Evolutionary conservation across 2,888 invertebrate genomes (phyloP).

Genomic region (Agrochola lychnidis): DNA sequence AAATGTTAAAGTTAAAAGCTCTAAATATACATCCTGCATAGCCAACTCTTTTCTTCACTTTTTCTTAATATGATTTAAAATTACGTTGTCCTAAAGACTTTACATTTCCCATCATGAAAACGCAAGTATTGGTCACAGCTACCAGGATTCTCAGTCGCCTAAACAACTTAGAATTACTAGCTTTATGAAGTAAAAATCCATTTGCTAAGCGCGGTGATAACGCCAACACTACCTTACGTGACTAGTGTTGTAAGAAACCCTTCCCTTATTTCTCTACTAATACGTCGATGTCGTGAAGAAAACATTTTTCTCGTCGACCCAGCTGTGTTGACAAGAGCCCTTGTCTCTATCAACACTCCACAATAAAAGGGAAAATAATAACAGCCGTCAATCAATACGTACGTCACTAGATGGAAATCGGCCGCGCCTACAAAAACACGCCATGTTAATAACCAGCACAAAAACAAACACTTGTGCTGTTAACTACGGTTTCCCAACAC

Average conservation of each 20-base stretch:
- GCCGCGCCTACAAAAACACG: conserved; percentile 38
- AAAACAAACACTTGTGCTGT: conserved; percentile 50
- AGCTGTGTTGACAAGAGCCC: neutral
- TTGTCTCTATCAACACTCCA: neutral
- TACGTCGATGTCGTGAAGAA: neutral
- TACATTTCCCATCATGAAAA: neutral
- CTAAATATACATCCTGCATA: too few relatives aligned
- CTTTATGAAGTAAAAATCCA: neutral
- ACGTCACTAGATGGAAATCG: conserved; percentile 31
- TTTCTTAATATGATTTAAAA: neutral
- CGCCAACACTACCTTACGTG: neutral
- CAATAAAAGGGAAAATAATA: conserved; percentile 17
- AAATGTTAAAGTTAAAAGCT: neutral
- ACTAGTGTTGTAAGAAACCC: neutral
- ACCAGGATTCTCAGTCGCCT: neutral
- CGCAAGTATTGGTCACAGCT: neutral
- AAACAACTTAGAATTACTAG: neutral
- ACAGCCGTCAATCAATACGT: conserved; percentile 11
- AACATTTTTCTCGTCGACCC: neutral
- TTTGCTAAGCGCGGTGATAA: neutral
- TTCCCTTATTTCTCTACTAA: neutral
- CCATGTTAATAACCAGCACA: conserved; percentile 33
- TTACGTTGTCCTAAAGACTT: too few relatives aligned
- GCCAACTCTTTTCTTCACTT: neutral
- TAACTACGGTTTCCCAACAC: conserved; percentile 64